Evolutionary conservation across 2,797 vertebrate genomes (phyloP).

Genomic region (Spinus olivaceus): DNA sequence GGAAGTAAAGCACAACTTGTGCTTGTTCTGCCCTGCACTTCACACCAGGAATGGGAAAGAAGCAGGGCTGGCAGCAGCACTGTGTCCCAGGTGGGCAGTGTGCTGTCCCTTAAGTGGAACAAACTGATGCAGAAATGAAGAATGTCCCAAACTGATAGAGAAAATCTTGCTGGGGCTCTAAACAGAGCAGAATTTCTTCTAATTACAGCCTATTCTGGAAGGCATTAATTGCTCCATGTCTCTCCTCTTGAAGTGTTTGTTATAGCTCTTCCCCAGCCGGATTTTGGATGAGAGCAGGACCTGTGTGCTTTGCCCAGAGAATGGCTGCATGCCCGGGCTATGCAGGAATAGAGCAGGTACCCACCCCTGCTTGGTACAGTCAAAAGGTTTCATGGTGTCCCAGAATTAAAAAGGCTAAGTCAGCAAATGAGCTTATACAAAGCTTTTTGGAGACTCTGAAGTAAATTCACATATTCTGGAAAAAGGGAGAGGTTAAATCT

Average conservation of each 20-base stretch:
- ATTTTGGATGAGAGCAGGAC: background rate
- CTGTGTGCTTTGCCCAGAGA: background rate
- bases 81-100: background rate
- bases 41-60: background rate
- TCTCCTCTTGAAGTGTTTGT: background rate
- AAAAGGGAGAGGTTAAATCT: background rate
- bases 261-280: background rate
- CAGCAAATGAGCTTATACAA: conserved; percentile 44
- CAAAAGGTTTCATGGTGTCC: background rate
- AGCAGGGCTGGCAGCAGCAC: background rate
- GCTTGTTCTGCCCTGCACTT: background rate
- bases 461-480: background rate
- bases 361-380: background rate
- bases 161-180: background rate
- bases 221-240: background rate
- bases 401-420: conserved; percentile 23
- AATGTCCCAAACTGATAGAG: background rate
- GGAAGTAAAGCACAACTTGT: background rate
- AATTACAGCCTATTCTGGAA: background rate
- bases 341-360: background rate
- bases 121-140: background rate
- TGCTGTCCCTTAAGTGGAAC: background rate
- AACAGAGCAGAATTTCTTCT: background rate
- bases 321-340: background rate
- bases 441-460: background rate